Evolutionary conservation across 2,797 vertebrate species (phyloP), one percentile per base, ranked within the genome.

Genomic region (Sparus aurata): DNA sequence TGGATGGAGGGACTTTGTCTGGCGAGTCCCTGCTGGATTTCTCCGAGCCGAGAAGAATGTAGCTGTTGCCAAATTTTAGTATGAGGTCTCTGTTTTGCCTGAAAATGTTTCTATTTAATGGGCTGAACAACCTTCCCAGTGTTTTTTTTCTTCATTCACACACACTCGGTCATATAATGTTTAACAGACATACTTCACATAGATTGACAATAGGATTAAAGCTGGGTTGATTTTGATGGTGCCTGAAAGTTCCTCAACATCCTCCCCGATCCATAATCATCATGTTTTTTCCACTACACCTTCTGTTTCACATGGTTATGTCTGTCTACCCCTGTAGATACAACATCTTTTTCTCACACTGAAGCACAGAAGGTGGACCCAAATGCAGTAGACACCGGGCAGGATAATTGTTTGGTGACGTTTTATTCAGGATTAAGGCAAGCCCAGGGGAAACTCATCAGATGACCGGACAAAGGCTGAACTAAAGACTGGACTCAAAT

Each of bases 1-100:
- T 58, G 34, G 23, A 47, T 53, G 49, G 64, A 77, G 2, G 6
- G 15, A 60, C 43, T 20, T 1, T 30, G 27, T 72, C 62, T 74
- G 61, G n/a, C 54, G 66, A 18, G 12, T 57, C 58, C 58, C 60
- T 73, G 63, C 18, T 50, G 16, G 34, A 59, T 71, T 60, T 46
- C 10, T 70, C 46, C 45, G 41, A 73, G 43, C 27, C 25, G 46
- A 65, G 57, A 49, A n/a, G 54, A 62, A 8, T 2, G 34, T 45
- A 45, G 10, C 13, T n/a, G 49, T 3, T 20, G 58, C 43, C 47
- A 73, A n/a, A 69, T 10, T 15, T 5, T 62, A 78, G 46, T 18
- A 27, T 58, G 27, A 73, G 3, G 23, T 59, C 43, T 60, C 34
- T 49, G 11, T 43, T 85, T 57, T 46, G 50, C 46, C 46, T 34